Base-by-base conservation (phyloP, 2,797 vertebrate genomes). In the Dicrostonyx torquatus region DNA sequence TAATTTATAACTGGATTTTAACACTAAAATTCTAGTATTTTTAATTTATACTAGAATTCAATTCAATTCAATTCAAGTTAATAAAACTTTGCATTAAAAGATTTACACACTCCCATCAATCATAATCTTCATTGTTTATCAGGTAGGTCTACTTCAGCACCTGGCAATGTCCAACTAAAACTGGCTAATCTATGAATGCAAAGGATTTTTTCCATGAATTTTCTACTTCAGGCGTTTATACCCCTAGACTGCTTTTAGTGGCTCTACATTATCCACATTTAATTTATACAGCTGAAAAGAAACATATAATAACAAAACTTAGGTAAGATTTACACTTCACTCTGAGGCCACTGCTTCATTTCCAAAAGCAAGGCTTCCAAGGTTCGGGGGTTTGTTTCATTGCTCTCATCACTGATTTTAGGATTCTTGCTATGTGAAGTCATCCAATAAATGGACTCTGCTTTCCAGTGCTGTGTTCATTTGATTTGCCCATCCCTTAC, bases 51-150 rank as follows among this genome's bases (percentile, higher is more conserved):
- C 58, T 87, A 60, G 60, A 87, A 50, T 87, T n/a, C n/a, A n/a
- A n/a, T n/a, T n/a, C n/a, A n/a, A n/a, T n/a, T n/a, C n/a, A 93
- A 60, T 50, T 92, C 24, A 80, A 53, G 45, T 89, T 96, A 78
- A 89, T 89, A 40, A 66, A 91, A 85, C 55, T 94, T 94, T 87
- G 22, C 73, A 76, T 90, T 91, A 82, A 95, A 82, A 13, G 77
- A 78, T 80, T 72, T 90, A 8, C 68, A 22, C 60, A 64, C 48
- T 91, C 55, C 78, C 85, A 60, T 64, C 72, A 90, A 40, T 89
- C 78, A 66, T 70, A 86, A 64, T 83, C 87, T 68, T 83, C 55
- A 50, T 12, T 90, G 24, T 90, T 3, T 90, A 20, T 91, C 79
- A 75, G 31, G 90, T 26, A 89, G 37, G 53, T 50, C 64, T 58